Evolutionary conservation across 2,797 vertebrate species (phyloP).

Genomic region (Cynopterus sphinx): DNA sequence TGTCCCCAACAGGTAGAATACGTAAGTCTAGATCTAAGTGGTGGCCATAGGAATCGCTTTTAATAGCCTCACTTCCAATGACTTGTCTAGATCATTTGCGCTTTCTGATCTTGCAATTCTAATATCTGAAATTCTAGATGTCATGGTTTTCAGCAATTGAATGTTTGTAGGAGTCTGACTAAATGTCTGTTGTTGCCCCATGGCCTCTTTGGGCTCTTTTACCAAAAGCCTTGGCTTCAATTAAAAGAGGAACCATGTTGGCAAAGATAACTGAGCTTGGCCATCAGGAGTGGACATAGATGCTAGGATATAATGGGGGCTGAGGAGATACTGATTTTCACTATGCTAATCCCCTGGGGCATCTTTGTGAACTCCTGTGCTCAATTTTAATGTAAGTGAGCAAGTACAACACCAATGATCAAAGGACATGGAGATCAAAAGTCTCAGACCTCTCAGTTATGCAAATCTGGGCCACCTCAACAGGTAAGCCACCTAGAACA

Average conservation of each 20-base stretch:
- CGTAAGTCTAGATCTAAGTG: background rate
- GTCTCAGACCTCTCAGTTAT: background rate
- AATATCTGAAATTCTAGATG: background rate
- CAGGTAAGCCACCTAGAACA: background rate
- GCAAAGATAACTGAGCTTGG: background rate
- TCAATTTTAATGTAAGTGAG: background rate
- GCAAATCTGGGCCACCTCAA: background rate
- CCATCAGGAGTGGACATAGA: background rate
- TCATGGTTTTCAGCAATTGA: background rate
- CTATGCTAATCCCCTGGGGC: background rate
- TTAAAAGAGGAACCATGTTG: background rate
- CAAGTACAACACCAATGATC: background rate
- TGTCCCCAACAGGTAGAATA: background rate
- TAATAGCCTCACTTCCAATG: background rate
- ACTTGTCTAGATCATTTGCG: background rate
- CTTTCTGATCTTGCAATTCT: background rate
- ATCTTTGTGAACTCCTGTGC: background rate
- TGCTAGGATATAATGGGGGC: background rate
- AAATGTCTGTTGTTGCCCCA: background rate
- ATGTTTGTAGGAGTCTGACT: background rate
- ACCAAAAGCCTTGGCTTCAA: background rate
- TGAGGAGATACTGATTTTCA: background rate
- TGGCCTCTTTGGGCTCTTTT: background rate
- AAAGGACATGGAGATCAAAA: background rate
- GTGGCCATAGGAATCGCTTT: background rate